A percentile compares a stretch with the other conserved stretches of the same genome.
Evolutionary conservation across 1,140 invertebrate genomes (phyloP).

Genomic region (Brachionus manjavacas): DNA sequence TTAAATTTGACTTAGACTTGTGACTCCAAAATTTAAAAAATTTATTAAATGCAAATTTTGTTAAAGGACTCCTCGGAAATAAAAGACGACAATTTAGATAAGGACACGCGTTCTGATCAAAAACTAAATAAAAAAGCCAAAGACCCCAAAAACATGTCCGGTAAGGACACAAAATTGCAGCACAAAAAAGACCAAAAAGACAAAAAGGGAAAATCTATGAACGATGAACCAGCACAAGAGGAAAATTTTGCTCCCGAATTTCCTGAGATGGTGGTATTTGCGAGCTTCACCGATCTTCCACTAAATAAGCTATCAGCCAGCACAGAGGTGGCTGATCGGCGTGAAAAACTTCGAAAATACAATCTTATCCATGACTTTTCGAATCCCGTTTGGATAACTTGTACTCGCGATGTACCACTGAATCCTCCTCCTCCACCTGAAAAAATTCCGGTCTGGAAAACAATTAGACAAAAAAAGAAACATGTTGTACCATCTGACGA

Average conservation of each 20-base stretch:
- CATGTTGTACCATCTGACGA: constrained; percentile 52
- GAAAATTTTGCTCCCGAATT: constrained; percentile 49
- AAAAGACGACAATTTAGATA: constrained; percentile 47
- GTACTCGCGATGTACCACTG: constrained; percentile 53
- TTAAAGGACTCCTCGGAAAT: constrained; percentile 44
- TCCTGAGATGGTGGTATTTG: constrained; percentile 56
- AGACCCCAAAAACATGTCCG: not conserved
- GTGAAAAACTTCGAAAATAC: constrained; percentile 53
- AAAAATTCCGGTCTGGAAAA: constrained; percentile 56
- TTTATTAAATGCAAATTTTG: not conserved
- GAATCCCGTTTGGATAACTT: constrained; percentile 54
- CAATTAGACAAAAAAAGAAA: constrained; percentile 55
- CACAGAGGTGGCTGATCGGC: constrained; percentile 49
- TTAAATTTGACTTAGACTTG: too few species aligned
- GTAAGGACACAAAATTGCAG: constrained; percentile 47
- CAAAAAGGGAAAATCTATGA: constrained; percentile 42
- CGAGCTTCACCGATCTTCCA: constrained; percentile 42
- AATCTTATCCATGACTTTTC: constrained; percentile 53
- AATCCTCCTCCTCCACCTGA: constrained; percentile 54
- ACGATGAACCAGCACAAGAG: not conserved
- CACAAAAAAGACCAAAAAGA: constrained; percentile 50
- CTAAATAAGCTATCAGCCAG: not conserved
- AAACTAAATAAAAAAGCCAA: constrained; percentile 44
- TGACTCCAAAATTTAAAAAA: too few species aligned
- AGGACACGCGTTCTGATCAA: constrained; percentile 47